Conservation (phyloP, 2,888 invertebrate genomes). For the Philereme transversata region DNA sequence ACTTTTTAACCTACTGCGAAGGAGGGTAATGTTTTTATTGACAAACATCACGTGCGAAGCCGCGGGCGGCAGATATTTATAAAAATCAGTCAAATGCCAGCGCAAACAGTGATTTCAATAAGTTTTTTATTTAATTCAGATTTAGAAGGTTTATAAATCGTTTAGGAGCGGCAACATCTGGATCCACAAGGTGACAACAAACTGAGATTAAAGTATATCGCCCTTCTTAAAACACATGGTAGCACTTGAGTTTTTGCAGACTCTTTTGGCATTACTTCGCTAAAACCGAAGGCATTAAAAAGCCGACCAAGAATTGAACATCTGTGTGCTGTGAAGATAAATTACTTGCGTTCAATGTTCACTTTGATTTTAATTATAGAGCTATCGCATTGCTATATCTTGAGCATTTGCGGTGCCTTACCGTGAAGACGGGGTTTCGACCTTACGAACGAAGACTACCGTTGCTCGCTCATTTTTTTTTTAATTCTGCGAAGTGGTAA, state of each 20-base stretch:
- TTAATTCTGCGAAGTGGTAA: slow-evolving; percentile 80
- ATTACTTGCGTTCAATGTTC: slow-evolving; percentile 44
- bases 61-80: too few species aligned
- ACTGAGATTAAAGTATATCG: slow-evolving; percentile 58
- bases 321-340: slow-evolving; percentile 36
- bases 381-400: slow-evolving; percentile 52
- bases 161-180: slow-evolving; percentile 72
- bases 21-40: too few species aligned
- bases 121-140: slow-evolving; percentile 42
- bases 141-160: slow-evolving; percentile 28
- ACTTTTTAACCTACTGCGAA: too few species aligned
- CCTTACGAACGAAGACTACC: slow-evolving; percentile 76
- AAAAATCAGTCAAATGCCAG: not conserved
- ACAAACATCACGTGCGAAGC: too few species aligned
- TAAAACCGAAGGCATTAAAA: slow-evolving; percentile 36
- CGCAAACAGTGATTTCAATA: slow-evolving; percentile 9
- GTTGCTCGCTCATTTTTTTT: slow-evolving; percentile 72
- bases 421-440: slow-evolving; percentile 62
- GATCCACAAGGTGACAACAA: slow-evolving; percentile 65
- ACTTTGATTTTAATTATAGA: slow-evolving; percentile 62
- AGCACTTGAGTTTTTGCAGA: slow-evolving; percentile 43
- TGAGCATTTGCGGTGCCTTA: slow-evolving; percentile 51
- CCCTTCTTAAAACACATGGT: slow-evolving; percentile 50
- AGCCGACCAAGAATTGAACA: slow-evolving; percentile 38
- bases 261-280: slow-evolving; percentile 30